phyloP scores from a whole-genome alignment of 1,140 invertebrate species.

The Harpegnathos saltator region DNA sequence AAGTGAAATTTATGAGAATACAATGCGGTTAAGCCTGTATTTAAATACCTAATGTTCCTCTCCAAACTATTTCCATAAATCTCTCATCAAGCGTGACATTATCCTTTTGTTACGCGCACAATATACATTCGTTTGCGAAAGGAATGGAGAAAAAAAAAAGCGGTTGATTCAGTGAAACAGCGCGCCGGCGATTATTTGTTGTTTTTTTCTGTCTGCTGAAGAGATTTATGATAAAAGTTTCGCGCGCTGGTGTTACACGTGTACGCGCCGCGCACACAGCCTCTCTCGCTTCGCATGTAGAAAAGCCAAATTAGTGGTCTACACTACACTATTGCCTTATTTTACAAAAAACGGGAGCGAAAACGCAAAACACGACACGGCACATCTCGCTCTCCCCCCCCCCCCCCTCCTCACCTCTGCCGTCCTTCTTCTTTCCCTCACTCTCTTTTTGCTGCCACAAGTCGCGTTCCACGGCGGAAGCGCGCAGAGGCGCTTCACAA shows the following conservation, averaged over 20 bases:
- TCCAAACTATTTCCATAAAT: constrained; percentile 25
- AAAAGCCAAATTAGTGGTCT: constrained; percentile 43
- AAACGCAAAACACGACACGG: background rate
- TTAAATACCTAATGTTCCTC: constrained; percentile 18
- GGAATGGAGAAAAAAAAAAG: constrained; percentile 29
- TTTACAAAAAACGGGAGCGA: background rate
- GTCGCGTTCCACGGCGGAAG: too few relatives aligned
- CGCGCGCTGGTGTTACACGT: background rate
- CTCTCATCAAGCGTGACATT: constrained; percentile 3
- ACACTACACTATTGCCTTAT: background rate
- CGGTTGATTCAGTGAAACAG: constrained; percentile 36
- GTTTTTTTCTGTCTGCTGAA: constrained; percentile 42
- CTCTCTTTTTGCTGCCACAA: too few relatives aligned
- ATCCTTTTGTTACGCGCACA: constrained; percentile 17
- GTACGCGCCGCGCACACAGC: constrained; percentile 26
- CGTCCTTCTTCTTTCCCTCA: background rate
- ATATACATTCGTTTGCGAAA: constrained; percentile 29
- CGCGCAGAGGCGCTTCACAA: too few relatives aligned
- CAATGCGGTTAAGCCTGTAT: background rate
- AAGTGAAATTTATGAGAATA: background rate
- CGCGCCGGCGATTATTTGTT: constrained; percentile 65
- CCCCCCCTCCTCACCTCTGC: too few relatives aligned
- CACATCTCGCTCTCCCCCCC: too few relatives aligned
- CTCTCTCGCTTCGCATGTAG: constrained; percentile 34
- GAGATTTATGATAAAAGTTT: constrained; percentile 71